These are phyloP conservation scores for Hanleya hanleyi DNA, from an alignment of 2,888 invertebrate genomes.

Conservation along the genomic window DNA sequence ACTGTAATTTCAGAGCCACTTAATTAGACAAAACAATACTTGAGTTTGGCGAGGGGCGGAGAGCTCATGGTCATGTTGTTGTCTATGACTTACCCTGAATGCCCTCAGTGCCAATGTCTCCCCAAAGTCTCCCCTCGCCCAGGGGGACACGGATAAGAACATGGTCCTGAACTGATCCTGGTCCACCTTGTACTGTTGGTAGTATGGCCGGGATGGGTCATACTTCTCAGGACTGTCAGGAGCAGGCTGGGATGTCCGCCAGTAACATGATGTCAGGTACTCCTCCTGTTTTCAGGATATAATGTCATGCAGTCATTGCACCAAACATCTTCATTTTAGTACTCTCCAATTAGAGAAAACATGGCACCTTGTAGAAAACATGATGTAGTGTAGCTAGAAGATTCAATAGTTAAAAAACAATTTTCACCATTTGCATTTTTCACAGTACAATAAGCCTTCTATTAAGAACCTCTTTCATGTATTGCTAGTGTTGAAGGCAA, in stretches of 20 bases:
- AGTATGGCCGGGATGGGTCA: constrained; percentile 86
- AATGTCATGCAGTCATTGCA: no score
- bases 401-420: no score
- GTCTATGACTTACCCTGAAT: constrained; percentile 82
- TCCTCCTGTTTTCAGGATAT: constrained; percentile 79
- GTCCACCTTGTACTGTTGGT: constrained; percentile 89
- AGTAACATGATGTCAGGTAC: constrained; percentile 77
- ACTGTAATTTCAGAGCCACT: no score
- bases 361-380: no score
- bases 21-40: no score
- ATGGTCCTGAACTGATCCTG: constrained; percentile 91
- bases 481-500: no score
- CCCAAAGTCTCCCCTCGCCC: constrained; percentile 88
- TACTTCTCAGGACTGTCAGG: constrained; percentile 77
- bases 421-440: no score
- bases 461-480: no score
- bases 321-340: no score
- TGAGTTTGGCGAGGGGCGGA: background rate
- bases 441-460: no score
- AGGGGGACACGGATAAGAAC: constrained; percentile 90
- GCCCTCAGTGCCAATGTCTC: constrained; percentile 89
- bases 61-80: background rate
- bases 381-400: no score
- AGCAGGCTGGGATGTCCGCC: constrained; percentile 68
- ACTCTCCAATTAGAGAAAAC: no score